Base-by-base conservation (phyloP, 37 sponge, comb jelly and placozoan species). In the Petrosia ficiformis region DNA sequence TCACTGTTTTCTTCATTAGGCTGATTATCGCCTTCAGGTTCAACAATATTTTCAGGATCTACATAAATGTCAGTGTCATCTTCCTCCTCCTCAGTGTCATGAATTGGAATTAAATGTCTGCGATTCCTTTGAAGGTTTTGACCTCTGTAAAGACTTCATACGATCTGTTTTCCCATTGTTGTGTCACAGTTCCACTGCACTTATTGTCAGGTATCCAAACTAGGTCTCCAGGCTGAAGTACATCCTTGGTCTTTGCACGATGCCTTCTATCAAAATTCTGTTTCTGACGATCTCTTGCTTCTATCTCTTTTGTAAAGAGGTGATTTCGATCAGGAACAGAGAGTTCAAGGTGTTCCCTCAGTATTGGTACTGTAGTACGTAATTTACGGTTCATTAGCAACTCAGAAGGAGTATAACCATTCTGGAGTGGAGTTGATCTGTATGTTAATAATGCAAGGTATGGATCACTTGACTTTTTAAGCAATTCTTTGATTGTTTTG, bases 391-490 rank as follows among this genome's bases (percentile, higher is more conserved):
- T 38, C 86, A 86, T 86, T 24, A 85, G 41, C 11, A 79, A 59
- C 42, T 85, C 59, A 29, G 74, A 57, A 10, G 86, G 86, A 66
- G 69, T 73, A 59, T 66, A 79, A 28, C 66, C 75, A 78, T 65
- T 85, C 44, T 59, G 28, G 31, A 81, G 67, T 1, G 88, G 78
- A 16, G 84, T 82, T 16, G 59, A 24, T 63, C 84, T 54, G 63
- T 87, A 76, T 1, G 77, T 63, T n/a, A 87, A 43, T 42, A 87
- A 26, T 59, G 72, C 77, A 21, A 72, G 38, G 59, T 71, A 73
- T 33, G 84, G 80, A 66, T 82, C 89, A 19, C 42, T 61, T 2
- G 26, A 40, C 57, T 83, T 88, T 48, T 73, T 78, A 29, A 82
- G 69, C 28, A 88, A 66, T 32, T 22, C 57, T 71, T 82, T 82